A percentile compares a stretch with the other conserved stretches of the same genome.
Conservation (phyloP, 2,113 vertebrate species). For the Dinomys branickii region DNA sequence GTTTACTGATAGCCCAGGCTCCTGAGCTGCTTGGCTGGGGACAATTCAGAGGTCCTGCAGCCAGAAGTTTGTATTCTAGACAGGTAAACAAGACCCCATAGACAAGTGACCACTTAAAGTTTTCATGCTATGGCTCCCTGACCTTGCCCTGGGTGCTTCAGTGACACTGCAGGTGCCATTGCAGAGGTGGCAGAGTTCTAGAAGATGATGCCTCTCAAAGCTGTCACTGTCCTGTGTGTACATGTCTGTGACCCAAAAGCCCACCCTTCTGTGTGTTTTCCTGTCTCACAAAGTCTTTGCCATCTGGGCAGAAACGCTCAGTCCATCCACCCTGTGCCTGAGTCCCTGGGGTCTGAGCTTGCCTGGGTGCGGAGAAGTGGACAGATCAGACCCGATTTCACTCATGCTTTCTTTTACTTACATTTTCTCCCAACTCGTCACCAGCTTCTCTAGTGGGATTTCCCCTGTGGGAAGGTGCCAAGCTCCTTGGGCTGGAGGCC, state of each 20-base stretch:
- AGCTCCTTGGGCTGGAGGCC: not conserved
- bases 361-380: not conserved
- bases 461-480: accelerated
- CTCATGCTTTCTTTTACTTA: not conserved
- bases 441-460: not conserved
- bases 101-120: not conserved
- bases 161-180: not conserved
- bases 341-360: not conserved
- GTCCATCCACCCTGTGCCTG: not conserved
- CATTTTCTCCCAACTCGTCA: not conserved
- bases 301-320: not conserved
- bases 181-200: not conserved
- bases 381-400: not conserved
- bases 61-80: accelerated
- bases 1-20: too few relatives aligned
- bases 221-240: not conserved
- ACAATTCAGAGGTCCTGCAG: not conserved
- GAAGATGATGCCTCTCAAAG: not conserved
- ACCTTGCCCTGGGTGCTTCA: not conserved
- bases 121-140: not conserved
- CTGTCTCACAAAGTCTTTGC: not conserved
- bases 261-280: not conserved
- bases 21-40: not conserved
- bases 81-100: not conserved
- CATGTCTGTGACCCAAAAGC: too few relatives aligned